Conservation (phyloP, 1,140 invertebrate species). For the Solenopsis fugax region DNA sequence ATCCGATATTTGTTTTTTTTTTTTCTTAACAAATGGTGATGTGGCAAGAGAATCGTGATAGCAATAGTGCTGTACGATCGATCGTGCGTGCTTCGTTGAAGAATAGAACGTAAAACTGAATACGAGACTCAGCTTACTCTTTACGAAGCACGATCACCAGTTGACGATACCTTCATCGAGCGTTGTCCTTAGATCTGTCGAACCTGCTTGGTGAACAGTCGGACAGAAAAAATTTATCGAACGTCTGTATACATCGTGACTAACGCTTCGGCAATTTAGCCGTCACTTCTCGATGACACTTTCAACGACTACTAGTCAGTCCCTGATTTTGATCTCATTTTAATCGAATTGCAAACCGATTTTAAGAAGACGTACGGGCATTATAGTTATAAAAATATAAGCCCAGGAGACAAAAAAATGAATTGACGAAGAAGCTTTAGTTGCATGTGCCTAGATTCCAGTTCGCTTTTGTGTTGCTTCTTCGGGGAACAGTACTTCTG, state of each 20-base stretch:
- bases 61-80: constrained; percentile 4
- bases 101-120: constrained; percentile 18
- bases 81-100: constrained; percentile 10
- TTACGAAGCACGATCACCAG: neutral
- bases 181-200: constrained; percentile 24
- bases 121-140: constrained; percentile 14
- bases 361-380: constrained; percentile 11
- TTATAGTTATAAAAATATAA: constrained; percentile 2
- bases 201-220: constrained; percentile 36
- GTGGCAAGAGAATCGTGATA: neutral
- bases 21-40: constrained; percentile 40
- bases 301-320: constrained; percentile 87
- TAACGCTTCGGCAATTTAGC: constrained; percentile 65
- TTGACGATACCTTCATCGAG: constrained; percentile 11
- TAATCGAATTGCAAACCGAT: constrained; percentile 44
- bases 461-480: constrained; percentile 82
- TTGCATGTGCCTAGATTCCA: constrained; percentile 83
- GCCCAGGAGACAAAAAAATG: constrained; percentile 20
- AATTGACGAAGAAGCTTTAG: constrained; percentile 76
- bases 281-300: constrained; percentile 74
- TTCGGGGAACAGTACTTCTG: constrained; percentile 37
- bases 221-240: constrained; percentile 30
- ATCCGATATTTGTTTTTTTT: constrained; percentile 10
- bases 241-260: constrained; percentile 51
- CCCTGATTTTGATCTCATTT: constrained; percentile 78